Evolutionary conservation across 2,888 invertebrate genomes (phyloP).

Genomic region (Nymphalis polychloros): DNA sequence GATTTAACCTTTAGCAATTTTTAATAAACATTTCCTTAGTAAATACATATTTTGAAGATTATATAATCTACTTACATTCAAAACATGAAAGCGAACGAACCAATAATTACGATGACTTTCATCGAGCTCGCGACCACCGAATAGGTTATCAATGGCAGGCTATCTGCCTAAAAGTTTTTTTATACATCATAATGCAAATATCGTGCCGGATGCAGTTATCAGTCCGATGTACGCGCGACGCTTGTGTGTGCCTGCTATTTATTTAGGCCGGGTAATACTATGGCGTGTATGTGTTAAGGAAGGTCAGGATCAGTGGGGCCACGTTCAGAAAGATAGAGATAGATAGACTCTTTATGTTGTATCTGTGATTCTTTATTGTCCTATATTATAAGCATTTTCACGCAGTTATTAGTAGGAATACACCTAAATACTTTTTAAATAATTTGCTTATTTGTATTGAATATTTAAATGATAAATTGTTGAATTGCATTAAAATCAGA

Average conservation of each 20-base stretch:
- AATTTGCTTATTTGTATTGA: background rate
- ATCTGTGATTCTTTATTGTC: conserved; percentile 7
- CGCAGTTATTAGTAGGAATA: background rate
- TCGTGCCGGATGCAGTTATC: conserved; percentile 72
- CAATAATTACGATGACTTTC: conserved; percentile 44
- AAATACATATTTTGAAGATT: conserved; percentile 20
- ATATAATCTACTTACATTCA: conserved; percentile 12
- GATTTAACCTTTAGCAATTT: background rate
- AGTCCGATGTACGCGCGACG: conserved; percentile 45
- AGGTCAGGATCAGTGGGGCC: conserved; percentile 66
- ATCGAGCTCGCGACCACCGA: conserved; percentile 37
- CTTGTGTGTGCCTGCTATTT: conserved; percentile 51
- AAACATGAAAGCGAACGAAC: conserved; percentile 31
- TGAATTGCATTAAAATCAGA: too few species aligned
- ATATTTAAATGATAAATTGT: too few species aligned
- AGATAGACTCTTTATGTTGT: conserved; percentile 2
- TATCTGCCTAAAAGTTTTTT: conserved; percentile 55
- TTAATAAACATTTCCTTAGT: conserved; percentile 17
- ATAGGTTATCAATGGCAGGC: conserved; percentile 45
- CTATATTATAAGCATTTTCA: background rate
- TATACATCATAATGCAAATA: conserved; percentile 48
- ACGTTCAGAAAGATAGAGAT: conserved; percentile 22
- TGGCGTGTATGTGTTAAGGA: conserved; percentile 58
- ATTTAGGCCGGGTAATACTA: conserved; percentile 56
- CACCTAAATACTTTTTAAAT: background rate